Conservation (phyloP, 2,888 invertebrate genomes). For the Oasisia sp. region DNA sequence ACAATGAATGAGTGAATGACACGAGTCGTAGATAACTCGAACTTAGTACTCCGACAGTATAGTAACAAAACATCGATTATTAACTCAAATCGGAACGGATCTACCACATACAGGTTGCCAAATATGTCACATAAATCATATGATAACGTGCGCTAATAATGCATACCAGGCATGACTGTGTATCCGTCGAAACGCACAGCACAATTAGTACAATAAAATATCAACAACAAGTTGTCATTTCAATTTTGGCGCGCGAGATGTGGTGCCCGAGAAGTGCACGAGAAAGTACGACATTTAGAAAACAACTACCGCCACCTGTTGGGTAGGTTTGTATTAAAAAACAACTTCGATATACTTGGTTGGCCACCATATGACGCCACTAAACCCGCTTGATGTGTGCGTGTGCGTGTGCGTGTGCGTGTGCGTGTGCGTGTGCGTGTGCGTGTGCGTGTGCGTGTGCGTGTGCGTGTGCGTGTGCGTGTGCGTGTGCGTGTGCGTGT, state of each 20-base stretch:
- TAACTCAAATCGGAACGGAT: neutral
- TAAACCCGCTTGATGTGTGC: neutral
- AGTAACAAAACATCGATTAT: neutral
- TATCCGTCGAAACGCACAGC: neutral
- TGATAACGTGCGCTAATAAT: neutral
- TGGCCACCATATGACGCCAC: neutral
- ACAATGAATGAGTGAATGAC: no score
- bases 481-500: no score
- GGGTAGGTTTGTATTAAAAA: neutral
- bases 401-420: no score
- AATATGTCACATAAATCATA: neutral
- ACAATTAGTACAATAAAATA: neutral
- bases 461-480: no score
- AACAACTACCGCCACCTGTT: neutral
- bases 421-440: no score
- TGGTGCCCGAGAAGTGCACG: neutral
- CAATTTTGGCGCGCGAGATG: constrained; percentile 13
- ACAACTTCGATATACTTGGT: neutral
- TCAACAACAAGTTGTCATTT: neutral
- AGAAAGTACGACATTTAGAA: neutral
- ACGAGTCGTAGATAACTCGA: no score
- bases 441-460: no score
- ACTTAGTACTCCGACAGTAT: neutral
- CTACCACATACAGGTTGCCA: neutral
- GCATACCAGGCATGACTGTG: neutral